Conservation (phyloP, 2,888 invertebrate genomes). For the Harpalus rufipes region DNA sequence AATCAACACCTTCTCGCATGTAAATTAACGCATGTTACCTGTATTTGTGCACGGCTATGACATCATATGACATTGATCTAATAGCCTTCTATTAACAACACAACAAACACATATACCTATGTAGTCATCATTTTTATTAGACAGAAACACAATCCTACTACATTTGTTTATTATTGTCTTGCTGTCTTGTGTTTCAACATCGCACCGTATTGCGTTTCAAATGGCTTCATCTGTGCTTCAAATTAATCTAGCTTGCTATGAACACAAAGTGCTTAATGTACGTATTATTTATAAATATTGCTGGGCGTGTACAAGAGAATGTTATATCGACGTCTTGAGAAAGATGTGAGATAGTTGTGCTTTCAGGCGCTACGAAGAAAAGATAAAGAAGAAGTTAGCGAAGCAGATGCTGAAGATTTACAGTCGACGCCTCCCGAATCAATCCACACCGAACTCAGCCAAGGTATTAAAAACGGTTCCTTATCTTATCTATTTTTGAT, state of each 20-base stretch:
- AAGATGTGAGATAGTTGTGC: conserved; percentile 55
- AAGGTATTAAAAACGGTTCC: conserved; percentile 75
- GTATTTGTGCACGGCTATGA: conserved; percentile 20
- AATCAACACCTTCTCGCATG: conserved; percentile 3
- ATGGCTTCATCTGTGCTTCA: conserved; percentile 39
- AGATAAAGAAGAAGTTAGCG: conserved; percentile 75
- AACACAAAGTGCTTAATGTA: conserved; percentile 4
- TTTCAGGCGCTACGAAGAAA: conserved; percentile 75
- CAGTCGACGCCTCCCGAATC: conserved; percentile 76
- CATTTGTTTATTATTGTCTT: neutral
- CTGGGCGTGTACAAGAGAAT: neutral
- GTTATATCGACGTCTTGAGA: neutral
- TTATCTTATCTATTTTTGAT: conserved; percentile 33
- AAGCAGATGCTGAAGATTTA: conserved; percentile 69
- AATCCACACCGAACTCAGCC: conserved; percentile 75
- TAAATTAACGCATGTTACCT: conserved; percentile 11
- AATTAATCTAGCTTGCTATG: conserved; percentile 53
- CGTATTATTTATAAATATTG: neutral
- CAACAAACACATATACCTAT: conserved; percentile 26
- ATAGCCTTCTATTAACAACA: conserved; percentile 61
- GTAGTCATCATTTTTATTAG: conserved; percentile 68
- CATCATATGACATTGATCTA: conserved; percentile 58
- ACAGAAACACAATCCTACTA: conserved; percentile 53
- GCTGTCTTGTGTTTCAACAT: neutral
- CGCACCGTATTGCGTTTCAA: neutral